phyloP scores from a whole-genome alignment of 2,797 vertebrate genomes.

The Gila robusta region DNA sequence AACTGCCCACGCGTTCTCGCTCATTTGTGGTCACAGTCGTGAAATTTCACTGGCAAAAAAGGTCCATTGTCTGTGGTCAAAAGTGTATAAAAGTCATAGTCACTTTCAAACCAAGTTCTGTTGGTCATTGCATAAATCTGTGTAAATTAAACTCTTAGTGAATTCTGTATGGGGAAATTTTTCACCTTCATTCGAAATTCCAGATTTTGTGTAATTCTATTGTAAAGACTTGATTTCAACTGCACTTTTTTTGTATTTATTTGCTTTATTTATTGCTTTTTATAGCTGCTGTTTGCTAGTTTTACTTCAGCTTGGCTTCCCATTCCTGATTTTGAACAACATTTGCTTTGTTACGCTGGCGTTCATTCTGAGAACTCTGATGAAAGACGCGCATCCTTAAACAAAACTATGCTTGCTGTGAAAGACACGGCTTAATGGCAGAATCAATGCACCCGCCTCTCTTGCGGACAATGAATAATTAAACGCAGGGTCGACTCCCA shows the following conservation, averaged over 20 bases:
- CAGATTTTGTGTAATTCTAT: neutral
- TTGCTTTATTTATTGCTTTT: neutral
- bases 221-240: neutral
- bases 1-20: neutral
- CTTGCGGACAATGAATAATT: slow-evolving; percentile 42
- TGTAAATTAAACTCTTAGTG: neutral
- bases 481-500: slow-evolving; percentile 36
- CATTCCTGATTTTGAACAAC: slow-evolving; percentile 5
- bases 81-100: neutral
- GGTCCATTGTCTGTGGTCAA: neutral
- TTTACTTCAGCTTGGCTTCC: neutral
- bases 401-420: slow-evolving; percentile 28
- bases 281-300: neutral
- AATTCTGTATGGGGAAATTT: neutral
- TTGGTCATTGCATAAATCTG: neutral
- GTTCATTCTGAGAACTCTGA: neutral
- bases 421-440: slow-evolving; percentile 43
- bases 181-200: neutral
- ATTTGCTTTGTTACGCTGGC: neutral
- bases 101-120: neutral
- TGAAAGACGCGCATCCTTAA: slow-evolving; percentile 16
- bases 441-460: slow-evolving; percentile 46
- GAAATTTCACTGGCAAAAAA: neutral
- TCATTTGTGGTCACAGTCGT: neutral
- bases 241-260: neutral